Evolutionary conservation across 2,888 invertebrate genomes (phyloP), one percentile per base, ranked within the genome.

Genomic region (Drosophila anomelani): DNA sequence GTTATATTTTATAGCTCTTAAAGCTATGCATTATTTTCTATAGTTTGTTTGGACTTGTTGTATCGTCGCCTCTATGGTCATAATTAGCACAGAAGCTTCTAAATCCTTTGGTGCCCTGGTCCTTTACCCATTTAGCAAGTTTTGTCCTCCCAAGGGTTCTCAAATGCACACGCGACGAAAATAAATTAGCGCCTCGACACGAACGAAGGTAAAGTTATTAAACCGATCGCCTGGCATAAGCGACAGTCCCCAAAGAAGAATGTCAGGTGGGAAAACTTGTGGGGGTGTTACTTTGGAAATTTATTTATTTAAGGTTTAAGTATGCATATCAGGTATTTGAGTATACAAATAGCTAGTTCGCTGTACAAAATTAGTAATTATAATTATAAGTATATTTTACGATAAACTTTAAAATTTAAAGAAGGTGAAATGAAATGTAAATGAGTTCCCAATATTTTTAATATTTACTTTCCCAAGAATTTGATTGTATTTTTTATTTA

Each of bases 171-270:
- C 72, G 82, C 76, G 70, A 70, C 61, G 39, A 58, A 82, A 74
- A 85, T 77, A 82, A 79, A 77, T 83, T 76, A 82, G 72, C 70
- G 46, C 75, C 62, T 34, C 60, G 38, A 36, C 66, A 34, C 26
- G 43, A 34, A 51, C 63, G 60, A 44, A 55, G 44, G 46, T 49
- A 57, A 60, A 68, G 59, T 38, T 53, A 83, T 70, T 78, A 62
- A 75, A 66, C 64, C 71, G 79, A 80, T 78, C 68, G 76, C 66
- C 34, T 47, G 57, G 70, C 70, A 69, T 60, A 72, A 80, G 67
- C 68, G 68, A 43, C 58, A 54, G 47, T 57, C 67, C 67, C 57
- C 47, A 29, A 49, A 29, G 47, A 32, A 54, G 17, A 20, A 62
- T 55, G 26, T 36, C 70, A 44, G 39, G 8, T 39, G 34, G 26